Evolutionary conservation across 1,140 invertebrate genomes (phyloP), one percentile per base, ranked within the genome.

Genomic region (Brachionus rubens): DNA sequence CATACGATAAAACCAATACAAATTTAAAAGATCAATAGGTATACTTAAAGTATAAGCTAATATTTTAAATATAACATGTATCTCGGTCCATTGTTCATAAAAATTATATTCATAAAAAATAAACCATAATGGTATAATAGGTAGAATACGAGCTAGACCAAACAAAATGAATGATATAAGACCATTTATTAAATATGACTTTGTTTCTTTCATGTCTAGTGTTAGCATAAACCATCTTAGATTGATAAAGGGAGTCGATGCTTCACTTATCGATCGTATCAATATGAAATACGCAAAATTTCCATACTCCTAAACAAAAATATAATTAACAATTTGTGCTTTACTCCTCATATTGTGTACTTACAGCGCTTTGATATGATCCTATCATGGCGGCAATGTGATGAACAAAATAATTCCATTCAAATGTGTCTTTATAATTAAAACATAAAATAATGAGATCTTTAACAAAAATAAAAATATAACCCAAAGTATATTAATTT

Each of bases 1-100:
- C 30, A 70, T 50, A 2, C 65, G 43, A n/a, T 16, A 48, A 21
- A 24, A 70, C 65, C 65, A 70, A 36, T 46, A 70, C 5, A 70
- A 46, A 50, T 70, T 70, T 6, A 70, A 40, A 7, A 14, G 28
- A 16, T 70, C 65, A 1, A 59, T n/a, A 46, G 33, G 5, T 28
- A 43, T 28, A 46, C 43, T 28, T 12, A 16, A 14, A 50, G 40
- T 33, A 2, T 16, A 47, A 16, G 16, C 19, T 9, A 70, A 46
- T n/a, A 70, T 26, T 26, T 46, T 40, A 19, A 48, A 70, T 16
- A 50, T 19, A 5, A 24, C 43, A 28, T 14, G 65, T 6, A 47
- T 21, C 46, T n/a, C 6, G 6, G 12, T n/a, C 65, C 65, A 70
- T 28, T 70, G 26, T 26, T 21, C n/a, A 46, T 47, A 30, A 10